Base-by-base conservation (phyloP, 2,113 vertebrate species). In the Promerops cafer region DNA sequence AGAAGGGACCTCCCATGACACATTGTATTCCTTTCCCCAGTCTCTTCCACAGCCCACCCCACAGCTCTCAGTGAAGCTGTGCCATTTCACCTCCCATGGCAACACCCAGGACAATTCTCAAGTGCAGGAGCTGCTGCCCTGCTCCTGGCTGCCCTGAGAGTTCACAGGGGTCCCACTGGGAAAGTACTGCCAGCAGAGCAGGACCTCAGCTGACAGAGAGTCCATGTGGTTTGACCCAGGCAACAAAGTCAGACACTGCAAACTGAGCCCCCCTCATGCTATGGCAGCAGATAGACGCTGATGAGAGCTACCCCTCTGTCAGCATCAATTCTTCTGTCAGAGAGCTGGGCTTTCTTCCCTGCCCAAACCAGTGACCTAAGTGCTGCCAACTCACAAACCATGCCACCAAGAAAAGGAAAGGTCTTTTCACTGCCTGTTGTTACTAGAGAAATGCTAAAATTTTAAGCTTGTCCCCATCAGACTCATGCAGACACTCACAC, bases 151-250 rank as follows among this genome's bases (percentile, higher is more conserved):
- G 70, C 27, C 49, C 52, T 2, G 0, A 30, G 35, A 75, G 52
- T 26, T 42, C 53, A 21, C 9, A 45, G 31, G 17, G 31, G 12
- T 33, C 13, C 40, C 26, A 11, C 21, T 3, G 23, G 61, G 52
- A 77, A 89, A 66, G 31, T 53, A 21, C 24, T 14, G 13, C 24
- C 31, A 69, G 80, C 31, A 39, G 53, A 79, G 28, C 28, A 63
- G 61, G 53, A 57, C 31, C n/a, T 83, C 8, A 1, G 69, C 39
- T 72, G 31, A 21, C 79, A 53, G 20, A 53, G 11, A 39, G 13
- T 10, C 16, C 1, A 0, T 3, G 26, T 1, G 2, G 15, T 69
- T 44, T 28, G 11, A 79, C 21, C 4, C 1, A 1, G 19, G 40
- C 33, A 88, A 47, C 9, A 45, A 82, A 63, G 42, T 33, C 11